Base-by-base conservation (phyloP, 2,797 vertebrate genomes). In the Enoplosus armatus region DNA sequence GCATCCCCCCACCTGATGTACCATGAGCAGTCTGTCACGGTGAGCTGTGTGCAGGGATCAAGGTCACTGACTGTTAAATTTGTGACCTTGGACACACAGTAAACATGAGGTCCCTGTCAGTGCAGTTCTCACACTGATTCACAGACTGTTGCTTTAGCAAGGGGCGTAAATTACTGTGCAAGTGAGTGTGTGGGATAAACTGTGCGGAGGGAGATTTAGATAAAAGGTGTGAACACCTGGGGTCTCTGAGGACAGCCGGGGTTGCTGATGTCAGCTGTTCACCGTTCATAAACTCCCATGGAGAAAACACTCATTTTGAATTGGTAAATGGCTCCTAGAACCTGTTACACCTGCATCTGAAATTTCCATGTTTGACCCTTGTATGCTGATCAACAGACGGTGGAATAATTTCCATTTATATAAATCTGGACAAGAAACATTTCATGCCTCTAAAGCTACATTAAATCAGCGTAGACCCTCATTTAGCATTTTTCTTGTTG, bases 61-160 rank as follows among this genome's bases (percentile, higher is more conserved):
- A 88, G 88, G 87, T 91, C 80, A 80, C 72, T 10, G 85, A 53
- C 48, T 74, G 75, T 64, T 77, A 61, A 65, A 82, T 65, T 35
- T 65, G 56, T 85, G 89, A 92, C 92, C 92, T 92, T 92, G 87
- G 77, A 16, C 47, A 27, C 33, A 24, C 58, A 27, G 60, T 82
- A 73, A 76, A 89, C 85, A 60, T 45, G 24, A 78, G 48, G 55
- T 51, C 26, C 33, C 58, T 59, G 72, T 77, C 54, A 78, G 16
- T 26, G 82, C 71, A 63, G 33, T 53, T 83, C 62, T 83, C 65
- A 69, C 1, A 1, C 65, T 63, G 56, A 67, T 72, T 69, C 55
- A 76, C 54, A 77, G 20, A 58, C 22, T 5, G 53, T 24, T 85
- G 65, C 59, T 89, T 76, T 48, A 71, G 26, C 10, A 2, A 37